These are phyloP conservation scores for Megalops atlanticus DNA, from an alignment of 2,113 vertebrate species.

Conservation along the genomic window DNA sequence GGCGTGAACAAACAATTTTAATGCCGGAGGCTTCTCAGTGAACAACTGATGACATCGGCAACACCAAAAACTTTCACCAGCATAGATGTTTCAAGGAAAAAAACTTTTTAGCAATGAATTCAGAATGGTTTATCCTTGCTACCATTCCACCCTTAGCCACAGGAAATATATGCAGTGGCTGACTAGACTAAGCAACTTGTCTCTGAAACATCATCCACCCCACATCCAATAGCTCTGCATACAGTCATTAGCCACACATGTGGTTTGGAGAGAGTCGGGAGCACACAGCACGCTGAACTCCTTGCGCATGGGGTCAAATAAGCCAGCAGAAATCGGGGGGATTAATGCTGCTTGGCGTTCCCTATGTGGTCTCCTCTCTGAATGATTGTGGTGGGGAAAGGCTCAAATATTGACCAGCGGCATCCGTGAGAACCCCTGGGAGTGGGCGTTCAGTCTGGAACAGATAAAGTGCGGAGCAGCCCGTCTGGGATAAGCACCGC, in stretches of 20 bases:
- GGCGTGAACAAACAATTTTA: neutral
- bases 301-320: constrained; percentile 1
- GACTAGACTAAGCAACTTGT: neutral
- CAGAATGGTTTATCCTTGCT: neutral
- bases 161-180: constrained; percentile 1
- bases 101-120: neutral
- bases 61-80: neutral
- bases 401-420: constrained; percentile 53
- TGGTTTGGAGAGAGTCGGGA: neutral
- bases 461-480: constrained; percentile 32
- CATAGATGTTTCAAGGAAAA: neutral
- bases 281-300: neutral
- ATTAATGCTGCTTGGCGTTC: constrained; percentile 29
- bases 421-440: constrained; percentile 28
- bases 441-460: constrained; percentile 27
- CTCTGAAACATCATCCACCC: neutral
- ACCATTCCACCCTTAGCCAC: neutral
- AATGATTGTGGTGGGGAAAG: neutral
- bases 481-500: constrained; percentile 47
- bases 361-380: constrained; percentile 20
- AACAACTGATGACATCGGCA: neutral
- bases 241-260: neutral
- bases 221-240: neutral
- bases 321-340: neutral
- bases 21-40: neutral